A percentile compares a stretch with the other conserved stretches of the same genome.
phyloP scores from a whole-genome alignment of 2,797 vertebrate species.

The Periparus ater region DNA sequence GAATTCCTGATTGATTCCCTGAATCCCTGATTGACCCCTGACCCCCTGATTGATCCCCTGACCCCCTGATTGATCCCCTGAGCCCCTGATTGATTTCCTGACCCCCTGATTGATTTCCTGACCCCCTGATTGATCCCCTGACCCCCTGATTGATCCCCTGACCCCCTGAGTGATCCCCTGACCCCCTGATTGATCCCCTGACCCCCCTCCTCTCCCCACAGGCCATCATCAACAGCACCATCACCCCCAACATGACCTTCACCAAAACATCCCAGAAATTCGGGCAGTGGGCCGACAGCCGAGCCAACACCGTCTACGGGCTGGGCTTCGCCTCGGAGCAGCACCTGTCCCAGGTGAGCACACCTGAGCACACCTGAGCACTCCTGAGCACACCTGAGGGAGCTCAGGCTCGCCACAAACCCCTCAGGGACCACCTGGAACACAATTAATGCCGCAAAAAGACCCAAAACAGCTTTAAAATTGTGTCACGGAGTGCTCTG shows the following conservation, averaged over 20 bases:
- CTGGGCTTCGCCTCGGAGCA: slow-evolving; percentile 93
- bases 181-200: not conserved
- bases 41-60: not conserved
- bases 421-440: too few relatives aligned
- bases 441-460: too few relatives aligned
- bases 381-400: too few relatives aligned
- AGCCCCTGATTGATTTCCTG: not conserved
- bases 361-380: too few relatives aligned
- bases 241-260: slow-evolving; percentile 99
- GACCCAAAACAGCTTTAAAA: too few relatives aligned
- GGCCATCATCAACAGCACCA: slow-evolving; percentile 98
- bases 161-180: too few relatives aligned
- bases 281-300: slow-evolving; percentile 95
- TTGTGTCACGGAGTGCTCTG: too few relatives aligned
- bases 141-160: not conserved
- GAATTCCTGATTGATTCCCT: too few relatives aligned
- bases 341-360: slow-evolving; percentile 87
- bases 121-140: not conserved
- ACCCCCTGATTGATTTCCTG: not conserved
- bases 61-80: not conserved
- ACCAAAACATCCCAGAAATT: slow-evolving; percentile 98
- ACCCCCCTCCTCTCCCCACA: slow-evolving; percentile 36
- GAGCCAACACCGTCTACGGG: slow-evolving; percentile 95
- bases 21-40: too few relatives aligned
- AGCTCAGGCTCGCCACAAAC: too few relatives aligned